Evolutionary conservation across 2,888 invertebrate species (phyloP).

Genomic region (Pyrgus malvae): DNA sequence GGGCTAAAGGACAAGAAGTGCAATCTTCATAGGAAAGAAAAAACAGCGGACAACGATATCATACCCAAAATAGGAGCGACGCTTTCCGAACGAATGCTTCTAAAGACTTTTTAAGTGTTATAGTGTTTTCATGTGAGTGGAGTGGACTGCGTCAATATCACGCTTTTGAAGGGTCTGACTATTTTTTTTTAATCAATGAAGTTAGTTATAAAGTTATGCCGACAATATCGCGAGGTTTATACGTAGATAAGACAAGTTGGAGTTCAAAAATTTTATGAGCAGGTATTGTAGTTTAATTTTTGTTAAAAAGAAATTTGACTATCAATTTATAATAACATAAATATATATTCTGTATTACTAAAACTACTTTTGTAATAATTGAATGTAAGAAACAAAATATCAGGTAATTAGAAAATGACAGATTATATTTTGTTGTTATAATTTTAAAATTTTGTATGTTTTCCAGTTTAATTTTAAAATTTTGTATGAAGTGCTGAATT

Average conservation of each 20-base stretch:
- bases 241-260: constrained; percentile 42
- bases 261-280: constrained; percentile 40
- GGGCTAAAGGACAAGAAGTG: constrained; percentile 69
- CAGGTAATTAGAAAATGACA: too few species aligned
- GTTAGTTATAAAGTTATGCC: constrained; percentile 57
- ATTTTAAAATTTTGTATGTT: too few species aligned
- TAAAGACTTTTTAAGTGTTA: constrained; percentile 62
- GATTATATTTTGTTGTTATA: too few species aligned
- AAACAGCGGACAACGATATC: constrained; percentile 52
- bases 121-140: constrained; percentile 4
- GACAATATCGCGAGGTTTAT: constrained; percentile 69
- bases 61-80: constrained; percentile 60
- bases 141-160: constrained; percentile 20
- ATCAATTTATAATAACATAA: too few species aligned
- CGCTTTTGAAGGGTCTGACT: constrained; percentile 29
- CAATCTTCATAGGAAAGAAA: constrained; percentile 61
- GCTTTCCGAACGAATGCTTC: constrained; percentile 63
- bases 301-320: too few species aligned
- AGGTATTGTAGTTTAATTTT: neutral
- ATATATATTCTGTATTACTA: too few species aligned
- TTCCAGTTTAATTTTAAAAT: too few species aligned
- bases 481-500: too few species aligned
- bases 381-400: too few species aligned
- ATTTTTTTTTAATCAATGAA: constrained; percentile 34
- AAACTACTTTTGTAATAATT: too few species aligned